A percentile compares a stretch with the other conserved stretches of the same genome.
phyloP scores from a whole-genome alignment of 2,797 vertebrate species.

The Diglossa cyanea region DNA sequence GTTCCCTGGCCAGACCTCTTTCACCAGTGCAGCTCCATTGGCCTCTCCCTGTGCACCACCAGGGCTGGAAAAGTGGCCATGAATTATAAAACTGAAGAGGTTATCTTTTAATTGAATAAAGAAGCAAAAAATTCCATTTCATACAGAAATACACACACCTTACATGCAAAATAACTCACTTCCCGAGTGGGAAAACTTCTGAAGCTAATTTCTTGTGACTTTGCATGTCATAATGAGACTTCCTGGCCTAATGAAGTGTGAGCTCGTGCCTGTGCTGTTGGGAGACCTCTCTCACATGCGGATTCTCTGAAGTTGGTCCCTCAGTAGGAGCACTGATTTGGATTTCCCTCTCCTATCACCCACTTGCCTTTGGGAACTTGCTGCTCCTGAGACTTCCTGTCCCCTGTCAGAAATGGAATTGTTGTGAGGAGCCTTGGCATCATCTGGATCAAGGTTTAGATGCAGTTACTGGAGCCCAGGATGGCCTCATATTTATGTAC shows the following conservation, averaged over 20 bases:
- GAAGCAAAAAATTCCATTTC: neutral
- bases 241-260: neutral
- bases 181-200: neutral
- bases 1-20: neutral
- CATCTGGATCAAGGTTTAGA: neutral
- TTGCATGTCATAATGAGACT: neutral
- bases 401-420: neutral
- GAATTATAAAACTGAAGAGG: neutral
- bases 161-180: neutral
- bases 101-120: neutral
- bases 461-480: neutral
- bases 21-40: fast-evolving
- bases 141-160: neutral
- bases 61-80: neutral
- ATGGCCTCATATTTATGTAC: fast-evolving
- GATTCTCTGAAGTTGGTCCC: neutral
- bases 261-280: neutral
- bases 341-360: neutral
- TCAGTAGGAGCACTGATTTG: neutral
- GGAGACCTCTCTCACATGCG: neutral
- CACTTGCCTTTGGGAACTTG: neutral
- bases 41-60: neutral
- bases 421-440: neutral
- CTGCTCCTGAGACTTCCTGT: neutral
- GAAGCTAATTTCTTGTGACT: constrained; percentile 27